Conservation (phyloP, 1,140 invertebrate genomes). For the Aphaenogaster rudis region DNA sequence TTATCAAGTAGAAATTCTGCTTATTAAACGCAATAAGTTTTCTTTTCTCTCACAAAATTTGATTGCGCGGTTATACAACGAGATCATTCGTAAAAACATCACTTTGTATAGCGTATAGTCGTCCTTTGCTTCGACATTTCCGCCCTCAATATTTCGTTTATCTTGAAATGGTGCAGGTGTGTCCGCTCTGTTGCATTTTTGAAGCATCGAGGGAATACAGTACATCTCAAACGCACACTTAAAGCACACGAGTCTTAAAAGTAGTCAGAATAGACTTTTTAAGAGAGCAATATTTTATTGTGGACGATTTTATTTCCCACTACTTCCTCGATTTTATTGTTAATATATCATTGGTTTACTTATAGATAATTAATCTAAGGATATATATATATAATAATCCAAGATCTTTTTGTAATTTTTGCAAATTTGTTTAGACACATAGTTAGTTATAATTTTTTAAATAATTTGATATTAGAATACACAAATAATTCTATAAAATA, state of each 20-base stretch:
- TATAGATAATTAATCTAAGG: not conserved
- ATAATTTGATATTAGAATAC: not conserved
- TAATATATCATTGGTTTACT: not conserved
- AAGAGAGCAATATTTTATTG: not conserved
- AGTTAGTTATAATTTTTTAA: not conserved
- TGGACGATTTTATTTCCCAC: not conserved
- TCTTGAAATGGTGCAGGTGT: conserved; percentile 1
- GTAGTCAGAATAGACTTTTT: not conserved
- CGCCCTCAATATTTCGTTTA: conserved; percentile 26
- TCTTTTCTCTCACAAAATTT: not conserved
- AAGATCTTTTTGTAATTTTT: not conserved
- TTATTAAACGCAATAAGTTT: not conserved
- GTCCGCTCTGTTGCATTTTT: conserved; percentile 26
- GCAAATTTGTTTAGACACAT: not conserved
- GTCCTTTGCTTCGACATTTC: conserved; percentile 1
- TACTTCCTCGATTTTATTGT: not conserved
- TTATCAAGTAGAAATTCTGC: not conserved
- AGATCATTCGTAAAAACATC: not conserved
- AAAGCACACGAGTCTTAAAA: conserved; percentile 9
- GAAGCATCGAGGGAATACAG: conserved; percentile 3
- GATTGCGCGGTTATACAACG: conserved; percentile 24
- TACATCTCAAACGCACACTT: not conserved
- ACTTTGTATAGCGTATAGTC: not conserved
- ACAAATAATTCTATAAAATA: not conserved
- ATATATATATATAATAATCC: not conserved